Evolutionary conservation across 2,888 invertebrate genomes (phyloP), one percentile per base, ranked within the genome.

Genomic region (Lasioglossum leucozonium): DNA sequence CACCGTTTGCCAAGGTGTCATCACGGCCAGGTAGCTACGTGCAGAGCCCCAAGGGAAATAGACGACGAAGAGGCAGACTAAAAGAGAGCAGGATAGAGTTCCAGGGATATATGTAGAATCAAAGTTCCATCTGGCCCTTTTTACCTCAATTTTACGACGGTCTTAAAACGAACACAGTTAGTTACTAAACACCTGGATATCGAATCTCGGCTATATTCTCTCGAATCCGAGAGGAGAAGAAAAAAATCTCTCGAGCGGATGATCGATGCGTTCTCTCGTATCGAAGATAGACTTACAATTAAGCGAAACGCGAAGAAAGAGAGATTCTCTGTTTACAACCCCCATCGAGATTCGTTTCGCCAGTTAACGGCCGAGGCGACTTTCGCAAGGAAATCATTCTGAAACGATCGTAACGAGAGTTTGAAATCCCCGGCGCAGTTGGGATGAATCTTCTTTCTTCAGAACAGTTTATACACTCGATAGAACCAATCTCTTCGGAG

Each of bases 41-140:
- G 65, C 34, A 18, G 13, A 18, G 22, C 34, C 65, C 34, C 65
- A 8, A 18, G 65, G 65, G 65, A 65, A 65, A 65, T 65, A 18
- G 18, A 18, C 34, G 34, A 30, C 8, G 34, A 1, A 26, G 13
- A 26, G 5, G 6, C 26, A 58, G 5, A 11, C 4, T n/a, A 3
- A n/a, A 18, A 51, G 5, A 6, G 5, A 16, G 47, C 2, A 47
- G 4, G 26, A 62, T 34, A 34, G 34, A 30, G 30, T 65, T 18
- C 16, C 65, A 65, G 18, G 34, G 65, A 65, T 65, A n/a, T n/a
- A n/a, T n/a, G n/a, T n/a, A 30, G 65, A 65, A 65, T 65, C 65
- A 65, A 65, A 34, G 34, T 65, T 65, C 65, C 65, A 30, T 34
- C 34, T 65, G 65, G 18, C 6, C 8, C 34, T 65, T 65, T 65